Base-by-base conservation (phyloP, 2,888 invertebrate genomes). In the Diarsia dahlii region DNA sequence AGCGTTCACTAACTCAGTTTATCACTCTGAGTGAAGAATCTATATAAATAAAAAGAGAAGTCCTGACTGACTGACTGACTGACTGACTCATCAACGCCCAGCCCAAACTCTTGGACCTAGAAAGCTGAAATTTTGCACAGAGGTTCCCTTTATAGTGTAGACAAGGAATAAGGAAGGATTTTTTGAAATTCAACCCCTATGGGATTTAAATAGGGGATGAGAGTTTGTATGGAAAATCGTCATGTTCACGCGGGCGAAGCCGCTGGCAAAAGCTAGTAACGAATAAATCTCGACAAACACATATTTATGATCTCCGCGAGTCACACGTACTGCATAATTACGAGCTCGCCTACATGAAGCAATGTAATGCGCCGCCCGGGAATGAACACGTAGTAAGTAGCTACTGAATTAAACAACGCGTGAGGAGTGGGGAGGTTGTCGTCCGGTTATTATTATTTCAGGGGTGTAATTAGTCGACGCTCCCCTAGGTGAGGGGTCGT, bases 391-490 rank as follows among this genome's bases (percentile, higher is more conserved):
- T 62, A 60, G n/a, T 5, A 46, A 34, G 45, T 54, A 70, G 45
- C 50, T 20, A n/a, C 69, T 84, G 45, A 81, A 84, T 84, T 58
- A 82, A 66, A 56, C 60, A 76, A 54, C 58, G 58, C 63, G 34
- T 54, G 13, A 39, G 3, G 18, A 6, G 28, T 1, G 28, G 13
- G 28, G 39, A 8, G 3, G 5, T 12, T 58, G 70, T 54, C 79
- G 64, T 48, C 82, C 63, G 56, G 64, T 58, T 68, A 70, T 82
- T 82, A 82, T 78, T 78, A 83, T 86, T 82, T 86, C 67, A 86
- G 64, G 45, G 56, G 48, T 60, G 67, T 71, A 73, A 83, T 86
- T 73, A 86, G 72, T 50, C 12, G 46, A 13, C 54, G 58, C 63
- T 60, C 66, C 62, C 62, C 23, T 15, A 56, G 28, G 69, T 50